Evolutionary conservation across 2,113 vertebrate species (phyloP).

Genomic region (Turdus rufiventris): DNA sequence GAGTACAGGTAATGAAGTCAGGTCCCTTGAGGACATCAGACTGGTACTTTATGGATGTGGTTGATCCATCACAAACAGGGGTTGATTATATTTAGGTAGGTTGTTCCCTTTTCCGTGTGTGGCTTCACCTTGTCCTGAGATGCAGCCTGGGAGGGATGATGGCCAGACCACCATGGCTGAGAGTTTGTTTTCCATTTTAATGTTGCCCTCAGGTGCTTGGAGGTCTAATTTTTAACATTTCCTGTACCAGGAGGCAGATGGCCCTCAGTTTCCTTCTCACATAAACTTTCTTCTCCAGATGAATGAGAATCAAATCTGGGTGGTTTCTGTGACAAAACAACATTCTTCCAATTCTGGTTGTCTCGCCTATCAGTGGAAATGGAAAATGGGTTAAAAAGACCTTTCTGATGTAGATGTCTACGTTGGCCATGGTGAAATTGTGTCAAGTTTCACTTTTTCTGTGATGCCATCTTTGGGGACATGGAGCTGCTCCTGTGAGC

Average conservation of each 20-base stretch:
- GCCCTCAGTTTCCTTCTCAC: not conserved
- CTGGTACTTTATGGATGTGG: not conserved
- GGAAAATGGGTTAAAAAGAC: not conserved
- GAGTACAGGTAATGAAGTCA: not conserved
- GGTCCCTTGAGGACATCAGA: not conserved
- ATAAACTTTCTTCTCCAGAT: not conserved
- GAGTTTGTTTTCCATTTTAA: not conserved
- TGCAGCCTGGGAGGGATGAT: not conserved
- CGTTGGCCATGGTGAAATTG: not conserved
- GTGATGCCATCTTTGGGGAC: not conserved
- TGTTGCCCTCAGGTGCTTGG: not conserved
- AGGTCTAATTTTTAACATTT: not conserved
- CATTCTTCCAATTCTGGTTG: not conserved
- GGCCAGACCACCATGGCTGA: not conserved
- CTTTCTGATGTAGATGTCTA: not conserved
- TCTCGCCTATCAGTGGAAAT: rapidly evolving
- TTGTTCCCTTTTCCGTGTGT: not conserved
- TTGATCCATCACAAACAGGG: not conserved
- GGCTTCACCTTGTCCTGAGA: not conserved
- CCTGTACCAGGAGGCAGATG: not conserved
- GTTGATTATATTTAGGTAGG: not conserved
- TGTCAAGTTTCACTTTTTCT: not conserved
- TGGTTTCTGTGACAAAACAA: not conserved
- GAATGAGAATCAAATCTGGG: not conserved
- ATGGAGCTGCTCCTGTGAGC: not conserved